phyloP scores from a whole-genome alignment of 2,113 vertebrate species.

The Spheniscus mendiculus region DNA sequence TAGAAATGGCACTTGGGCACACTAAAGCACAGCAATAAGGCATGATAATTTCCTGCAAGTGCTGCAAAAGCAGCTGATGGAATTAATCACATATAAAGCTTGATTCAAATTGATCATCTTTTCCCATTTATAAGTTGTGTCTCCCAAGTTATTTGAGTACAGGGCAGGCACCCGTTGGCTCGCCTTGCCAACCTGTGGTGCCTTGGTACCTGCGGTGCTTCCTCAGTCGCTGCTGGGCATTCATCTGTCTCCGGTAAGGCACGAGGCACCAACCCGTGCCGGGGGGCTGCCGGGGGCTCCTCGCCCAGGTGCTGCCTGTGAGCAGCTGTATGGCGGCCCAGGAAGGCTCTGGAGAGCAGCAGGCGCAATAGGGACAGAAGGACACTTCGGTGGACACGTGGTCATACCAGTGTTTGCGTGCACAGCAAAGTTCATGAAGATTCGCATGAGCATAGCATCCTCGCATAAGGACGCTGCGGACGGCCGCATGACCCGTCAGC shows the following conservation, averaged over 20 bases:
- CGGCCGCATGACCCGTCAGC: fast-evolving
- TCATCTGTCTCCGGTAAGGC: fast-evolving
- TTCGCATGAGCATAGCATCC: fast-evolving
- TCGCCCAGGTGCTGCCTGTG: no score
- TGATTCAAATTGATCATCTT: fast-evolving
- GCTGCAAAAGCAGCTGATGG: background rate
- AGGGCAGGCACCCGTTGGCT: fast-evolving
- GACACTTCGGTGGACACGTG: background rate
- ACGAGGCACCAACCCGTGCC: fast-evolving
- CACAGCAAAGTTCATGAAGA: background rate
- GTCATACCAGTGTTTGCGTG: fast-evolving
- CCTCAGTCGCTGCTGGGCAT: background rate
- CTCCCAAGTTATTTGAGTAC: background rate
- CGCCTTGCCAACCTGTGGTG: background rate
- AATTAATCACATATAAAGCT: fast-evolving
- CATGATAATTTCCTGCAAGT: fast-evolving
- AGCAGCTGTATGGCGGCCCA: fast-evolving
- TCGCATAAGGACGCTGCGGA: fast-evolving
- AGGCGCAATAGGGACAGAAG: background rate
- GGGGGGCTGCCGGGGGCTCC: no score
- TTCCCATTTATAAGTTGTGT: fast-evolving
- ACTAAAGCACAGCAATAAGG: fast-evolving
- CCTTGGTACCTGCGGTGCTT: background rate
- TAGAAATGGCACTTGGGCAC: fast-evolving
- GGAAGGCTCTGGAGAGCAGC: background rate